Base-by-base conservation (phyloP, 2,113 vertebrate genomes). In the Diphyllodes magnificus region DNA sequence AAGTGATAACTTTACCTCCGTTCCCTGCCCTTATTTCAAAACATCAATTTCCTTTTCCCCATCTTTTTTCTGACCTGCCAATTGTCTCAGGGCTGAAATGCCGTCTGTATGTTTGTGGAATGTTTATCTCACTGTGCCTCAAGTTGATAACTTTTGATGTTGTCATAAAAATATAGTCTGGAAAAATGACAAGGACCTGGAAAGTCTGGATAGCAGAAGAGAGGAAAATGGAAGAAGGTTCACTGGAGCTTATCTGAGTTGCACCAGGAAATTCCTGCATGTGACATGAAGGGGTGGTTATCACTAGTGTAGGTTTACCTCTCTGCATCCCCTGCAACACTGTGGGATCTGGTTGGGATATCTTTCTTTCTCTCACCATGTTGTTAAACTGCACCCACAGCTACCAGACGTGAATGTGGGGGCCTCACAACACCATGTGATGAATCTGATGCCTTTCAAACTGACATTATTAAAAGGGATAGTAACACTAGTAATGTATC, bases 341-440 rank as follows among this genome's bases (percentile, higher is more conserved):
- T 21, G 1, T 12, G 60, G 35, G 33, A 85, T 63, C 20, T 42
- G 59, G 18, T 6, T 17, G 23, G 39, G 18, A 18, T 53, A 14
- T 17, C 21, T 51, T 89, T 92, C 51, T 1, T 0, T 70, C 19
- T 65, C 53, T 83, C 25, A 65, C 10, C 0, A 0, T 1, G 7
- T 5, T 82, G 28, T 47, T 60, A 47, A 73, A 75, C 20, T 3
- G 5, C 64, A 54, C 13, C 19, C 56, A 61, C 50, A 63, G 11
- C 77, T 61, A 21, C 44, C 47, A 78, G 40, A 53, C 25, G 18
- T 59, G 39, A 70, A 59, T 54, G 47, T 5, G 1, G 63, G 42
- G n/a, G 22, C 11, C 69, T 53, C 54, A 57, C 45, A 82, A 16
- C 25, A 44, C 37, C 18, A 2, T 25, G 47, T 45, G 49, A 76